These are phyloP conservation scores for Luffia ferchaultella DNA, from an alignment of 2,888 invertebrate species.

Conservation along the genomic window DNA sequence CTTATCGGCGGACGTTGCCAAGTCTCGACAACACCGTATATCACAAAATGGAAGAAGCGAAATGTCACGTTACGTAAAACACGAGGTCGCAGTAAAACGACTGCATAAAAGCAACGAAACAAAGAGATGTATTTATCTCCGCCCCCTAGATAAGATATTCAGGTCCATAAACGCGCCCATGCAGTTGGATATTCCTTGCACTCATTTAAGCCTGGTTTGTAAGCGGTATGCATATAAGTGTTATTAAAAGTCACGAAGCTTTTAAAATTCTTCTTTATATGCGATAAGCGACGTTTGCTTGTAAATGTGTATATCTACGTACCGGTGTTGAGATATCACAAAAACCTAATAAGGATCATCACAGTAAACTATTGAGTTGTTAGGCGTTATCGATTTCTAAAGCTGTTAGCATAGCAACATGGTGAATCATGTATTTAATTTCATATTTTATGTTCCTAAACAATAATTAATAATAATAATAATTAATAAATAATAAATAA, in stretches of 20 bases:
- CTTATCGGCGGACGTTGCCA: too few relatives aligned
- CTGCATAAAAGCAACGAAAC: constrained; percentile 36
- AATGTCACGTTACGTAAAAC: constrained; percentile 21
- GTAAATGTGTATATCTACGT: not conserved
- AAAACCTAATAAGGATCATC: not conserved
- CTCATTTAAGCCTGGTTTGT: not conserved
- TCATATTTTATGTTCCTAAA: too few relatives aligned
- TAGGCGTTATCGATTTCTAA: too few relatives aligned
- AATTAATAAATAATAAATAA: too few relatives aligned
- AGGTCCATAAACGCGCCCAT: constrained; percentile 22
- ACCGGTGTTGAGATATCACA: not conserved
- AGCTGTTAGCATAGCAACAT: too few relatives aligned
- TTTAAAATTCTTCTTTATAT: not conserved
- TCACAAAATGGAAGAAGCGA: too few relatives aligned
- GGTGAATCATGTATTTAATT: too few relatives aligned
- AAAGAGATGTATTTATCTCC: constrained; percentile 40
- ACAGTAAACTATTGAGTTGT: constrained; percentile 1
- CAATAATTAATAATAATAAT: too few relatives aligned
- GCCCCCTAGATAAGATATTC: constrained; percentile 35
- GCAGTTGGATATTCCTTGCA: too few relatives aligned
- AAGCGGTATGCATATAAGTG: not conserved
- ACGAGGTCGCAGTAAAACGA: constrained; percentile 21
- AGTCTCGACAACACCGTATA: too few relatives aligned
- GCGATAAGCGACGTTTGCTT: not conserved
- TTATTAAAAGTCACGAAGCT: not conserved